phyloP scores from a whole-genome alignment of 2,888 invertebrate species.

The Spatulosminthurus flaviceps region DNA sequence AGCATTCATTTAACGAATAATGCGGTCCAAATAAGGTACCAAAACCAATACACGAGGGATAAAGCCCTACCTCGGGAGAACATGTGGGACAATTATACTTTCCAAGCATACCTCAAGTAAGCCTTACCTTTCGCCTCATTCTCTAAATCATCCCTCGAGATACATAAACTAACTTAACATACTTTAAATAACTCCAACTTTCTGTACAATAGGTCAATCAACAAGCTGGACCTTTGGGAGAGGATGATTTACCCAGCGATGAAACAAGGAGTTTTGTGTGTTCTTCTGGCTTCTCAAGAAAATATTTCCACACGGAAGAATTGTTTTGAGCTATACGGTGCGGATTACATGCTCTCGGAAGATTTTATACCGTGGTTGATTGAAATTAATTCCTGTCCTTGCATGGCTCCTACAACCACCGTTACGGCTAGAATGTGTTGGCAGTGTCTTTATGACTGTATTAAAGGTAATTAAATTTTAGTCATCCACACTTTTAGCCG shows the following conservation, averaged over 20 bases:
- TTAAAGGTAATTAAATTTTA: conserved; percentile 90
- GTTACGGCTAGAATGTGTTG: conserved; percentile 86
- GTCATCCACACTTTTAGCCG: too few relatives aligned
- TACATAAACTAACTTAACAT: neutral
- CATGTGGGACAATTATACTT: conserved; percentile 84
- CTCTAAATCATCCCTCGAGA: neutral
- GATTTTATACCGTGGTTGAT: conserved; percentile 87
- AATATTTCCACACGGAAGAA: conserved; percentile 72
- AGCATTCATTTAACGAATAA: conserved; percentile 93
- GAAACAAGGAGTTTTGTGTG: conserved; percentile 80
- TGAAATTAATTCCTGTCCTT: conserved; percentile 90
- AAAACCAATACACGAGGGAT: conserved; percentile 66
- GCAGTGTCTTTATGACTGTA: conserved; percentile 80
- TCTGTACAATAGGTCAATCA: conserved; percentile 38
- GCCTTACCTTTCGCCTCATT: neutral
- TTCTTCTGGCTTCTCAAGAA: conserved; percentile 77
- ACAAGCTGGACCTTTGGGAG: conserved; percentile 33
- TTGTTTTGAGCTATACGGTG: conserved; percentile 89
- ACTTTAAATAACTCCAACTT: too few relatives aligned
- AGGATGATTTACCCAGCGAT: conserved; percentile 82
- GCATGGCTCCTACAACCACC: conserved; percentile 83
- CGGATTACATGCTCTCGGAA: conserved; percentile 89
- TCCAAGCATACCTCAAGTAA: conserved; percentile 73
- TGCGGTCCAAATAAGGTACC: conserved; percentile 87
- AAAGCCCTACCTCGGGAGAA: conserved; percentile 76